Evolutionary conservation across 1,140 invertebrate species (phyloP), one percentile per base, ranked within the genome.

Genomic region (Parasteatoda tepidariorum): DNA sequence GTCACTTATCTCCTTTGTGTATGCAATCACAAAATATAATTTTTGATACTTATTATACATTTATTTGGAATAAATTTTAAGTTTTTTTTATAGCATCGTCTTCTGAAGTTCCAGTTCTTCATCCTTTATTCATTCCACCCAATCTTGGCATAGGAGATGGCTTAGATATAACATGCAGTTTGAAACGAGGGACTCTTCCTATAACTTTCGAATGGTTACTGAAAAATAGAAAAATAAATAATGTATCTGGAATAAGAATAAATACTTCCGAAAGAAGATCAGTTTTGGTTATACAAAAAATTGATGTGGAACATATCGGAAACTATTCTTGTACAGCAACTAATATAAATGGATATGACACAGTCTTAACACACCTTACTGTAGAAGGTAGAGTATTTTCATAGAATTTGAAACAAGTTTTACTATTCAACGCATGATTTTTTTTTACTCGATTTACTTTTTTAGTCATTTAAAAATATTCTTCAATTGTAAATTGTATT

Each of bases 281-380:
- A 2, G 33, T 30, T 61, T 62, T 54, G 26, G 55, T 64, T 11
- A 82, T 85, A 11, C 34, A 79, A 22, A 71, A n/a, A 2, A 57
- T 85, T 13, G 31, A n/a, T 15, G 24, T 62, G 11, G 9, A 9
- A 5, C 67, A 88, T 55, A 66, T 84, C 24, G 87, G 86, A 3
- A 83, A 84, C 31, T 88, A 88, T 73, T 87, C 87, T 2, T 88
- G 87, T 81, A 41, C 68, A 22, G 86, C 85, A 9, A 71, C 66
- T 9, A 87, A 87, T 74, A 59, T 22, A 13, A 83, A 84, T 7
- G 87, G 86, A 7, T 67, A 83, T 18, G 83, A 84, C 38, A 2
- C n/a, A 28, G 33, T 83, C 26, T 31, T 24, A 31, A 18, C 62
- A 3, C 61, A 24, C 0, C 30, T 85, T 0, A 61, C 41, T 24